Percentiles rank a stretch among this genome's conserved stretches.
phyloP scores from a whole-genome alignment of 2,888 invertebrate species.

The Alcis repandata region DNA sequence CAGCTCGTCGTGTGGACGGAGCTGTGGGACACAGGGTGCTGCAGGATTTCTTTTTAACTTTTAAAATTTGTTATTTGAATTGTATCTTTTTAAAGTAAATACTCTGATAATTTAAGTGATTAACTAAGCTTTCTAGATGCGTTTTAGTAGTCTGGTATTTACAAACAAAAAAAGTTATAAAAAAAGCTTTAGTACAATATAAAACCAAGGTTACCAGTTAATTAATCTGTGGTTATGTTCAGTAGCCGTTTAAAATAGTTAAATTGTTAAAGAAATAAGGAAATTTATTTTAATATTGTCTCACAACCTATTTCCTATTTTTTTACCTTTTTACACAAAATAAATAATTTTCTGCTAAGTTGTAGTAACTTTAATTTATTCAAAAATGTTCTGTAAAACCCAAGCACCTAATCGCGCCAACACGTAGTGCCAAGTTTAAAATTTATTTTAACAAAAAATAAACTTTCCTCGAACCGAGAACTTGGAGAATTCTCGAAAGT shows the following conservation, averaged over 20 bases:
- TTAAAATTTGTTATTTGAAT: too few species aligned
- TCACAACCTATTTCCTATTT: background rate
- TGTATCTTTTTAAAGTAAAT: too few species aligned
- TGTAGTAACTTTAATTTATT: background rate
- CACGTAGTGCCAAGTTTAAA: slow-evolving; percentile 28
- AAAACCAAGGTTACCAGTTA: too few species aligned
- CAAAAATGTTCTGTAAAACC: background rate
- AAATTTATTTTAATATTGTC: too few species aligned
- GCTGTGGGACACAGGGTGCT: background rate
- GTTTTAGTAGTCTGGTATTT: too few species aligned
- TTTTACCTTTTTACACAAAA: background rate
- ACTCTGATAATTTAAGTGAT: too few species aligned
- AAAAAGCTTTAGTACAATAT: too few species aligned
- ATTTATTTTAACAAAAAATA: slow-evolving; percentile 56
- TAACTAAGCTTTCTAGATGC: too few species aligned
- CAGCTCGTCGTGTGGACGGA: background rate
- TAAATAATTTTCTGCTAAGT: background rate
- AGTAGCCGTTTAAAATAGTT: too few species aligned
- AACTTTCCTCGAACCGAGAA: slow-evolving; percentile 46
- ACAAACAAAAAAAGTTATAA: too few species aligned
- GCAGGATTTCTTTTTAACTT: background rate
- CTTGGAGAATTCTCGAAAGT: slow-evolving; percentile 52
- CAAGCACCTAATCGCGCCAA: slow-evolving; percentile 9
- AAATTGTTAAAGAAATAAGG: too few species aligned
- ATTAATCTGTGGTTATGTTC: too few species aligned